These are phyloP conservation scores for Ellobium chinense DNA, from an alignment of 2,888 invertebrate genomes.

Conservation along the genomic window DNA sequence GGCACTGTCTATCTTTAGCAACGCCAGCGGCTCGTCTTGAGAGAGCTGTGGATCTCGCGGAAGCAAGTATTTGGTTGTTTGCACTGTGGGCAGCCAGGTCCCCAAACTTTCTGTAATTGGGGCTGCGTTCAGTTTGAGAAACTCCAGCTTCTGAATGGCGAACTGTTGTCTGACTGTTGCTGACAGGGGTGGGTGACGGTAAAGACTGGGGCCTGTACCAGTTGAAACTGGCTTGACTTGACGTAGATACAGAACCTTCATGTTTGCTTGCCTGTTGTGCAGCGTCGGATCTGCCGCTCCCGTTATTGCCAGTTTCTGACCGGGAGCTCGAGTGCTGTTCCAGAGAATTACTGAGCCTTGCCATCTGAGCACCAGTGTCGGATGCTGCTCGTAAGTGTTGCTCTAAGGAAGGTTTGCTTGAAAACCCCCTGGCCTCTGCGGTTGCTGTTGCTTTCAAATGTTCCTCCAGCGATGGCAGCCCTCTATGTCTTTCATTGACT, in stretches of 20 bases:
- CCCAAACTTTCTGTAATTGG: too few species aligned
- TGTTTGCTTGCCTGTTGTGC: not conserved
- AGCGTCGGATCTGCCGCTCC: not conserved
- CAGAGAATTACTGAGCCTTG: not conserved
- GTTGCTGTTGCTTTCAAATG: not conserved
- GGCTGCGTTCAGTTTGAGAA: not conserved
- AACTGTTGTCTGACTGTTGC: not conserved
- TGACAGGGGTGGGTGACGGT: constrained; percentile 18
- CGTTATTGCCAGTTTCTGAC: not conserved
- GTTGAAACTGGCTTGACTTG: constrained; percentile 25
- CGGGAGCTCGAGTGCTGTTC: constrained; percentile 16
- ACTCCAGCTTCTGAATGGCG: not conserved
- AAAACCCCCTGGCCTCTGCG: not conserved
- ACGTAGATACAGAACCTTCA: not conserved
- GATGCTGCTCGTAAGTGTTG: not conserved
- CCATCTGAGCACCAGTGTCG: not conserved
- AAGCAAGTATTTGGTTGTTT: too few species aligned
- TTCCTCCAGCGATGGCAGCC: not conserved
- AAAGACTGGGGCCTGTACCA: constrained; percentile 39
- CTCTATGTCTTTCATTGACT: not conserved
- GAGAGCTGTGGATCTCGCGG: too few species aligned
- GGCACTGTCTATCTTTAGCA: too few species aligned
- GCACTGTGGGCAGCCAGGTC: too few species aligned
- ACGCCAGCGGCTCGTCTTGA: not conserved
- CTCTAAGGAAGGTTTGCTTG: not conserved